phyloP scores from a whole-genome alignment of 2,797 vertebrate genomes.

The Gallinago solitaria region DNA sequence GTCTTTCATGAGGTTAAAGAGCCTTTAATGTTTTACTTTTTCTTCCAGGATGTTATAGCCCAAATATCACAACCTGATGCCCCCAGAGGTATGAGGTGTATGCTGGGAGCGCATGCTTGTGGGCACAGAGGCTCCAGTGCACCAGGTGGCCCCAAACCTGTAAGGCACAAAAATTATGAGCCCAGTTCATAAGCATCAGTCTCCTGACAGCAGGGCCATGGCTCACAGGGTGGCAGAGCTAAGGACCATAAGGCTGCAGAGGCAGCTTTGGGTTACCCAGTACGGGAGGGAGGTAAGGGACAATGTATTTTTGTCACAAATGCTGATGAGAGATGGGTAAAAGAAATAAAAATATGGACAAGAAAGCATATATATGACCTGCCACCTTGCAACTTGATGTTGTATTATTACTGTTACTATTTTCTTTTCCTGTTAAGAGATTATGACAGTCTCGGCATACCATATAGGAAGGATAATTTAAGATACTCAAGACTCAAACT shows the following conservation, averaged over 20 bases:
- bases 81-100: rapidly evolving
- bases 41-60: not conserved
- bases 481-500: not conserved
- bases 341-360: not conserved
- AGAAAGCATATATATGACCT: not conserved
- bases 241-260: not conserved
- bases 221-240: rapidly evolving
- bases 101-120: not conserved
- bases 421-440: not conserved
- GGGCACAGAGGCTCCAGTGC: not conserved
- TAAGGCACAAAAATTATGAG: not conserved
- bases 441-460: not conserved
- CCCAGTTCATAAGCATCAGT: not conserved
- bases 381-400: not conserved
- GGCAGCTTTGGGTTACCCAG: not conserved
- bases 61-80: rapidly evolving
- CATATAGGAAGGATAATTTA: not conserved
- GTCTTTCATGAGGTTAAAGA: not conserved
- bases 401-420: not conserved
- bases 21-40: not conserved
- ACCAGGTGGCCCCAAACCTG: not conserved
- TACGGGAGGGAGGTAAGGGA: not conserved
- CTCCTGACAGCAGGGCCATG: too few relatives aligned
- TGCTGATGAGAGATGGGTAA: not conserved
- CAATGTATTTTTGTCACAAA: not conserved